phyloP scores from a whole-genome alignment of 2,797 vertebrate species.

The Novumbra hubbsi region DNA sequence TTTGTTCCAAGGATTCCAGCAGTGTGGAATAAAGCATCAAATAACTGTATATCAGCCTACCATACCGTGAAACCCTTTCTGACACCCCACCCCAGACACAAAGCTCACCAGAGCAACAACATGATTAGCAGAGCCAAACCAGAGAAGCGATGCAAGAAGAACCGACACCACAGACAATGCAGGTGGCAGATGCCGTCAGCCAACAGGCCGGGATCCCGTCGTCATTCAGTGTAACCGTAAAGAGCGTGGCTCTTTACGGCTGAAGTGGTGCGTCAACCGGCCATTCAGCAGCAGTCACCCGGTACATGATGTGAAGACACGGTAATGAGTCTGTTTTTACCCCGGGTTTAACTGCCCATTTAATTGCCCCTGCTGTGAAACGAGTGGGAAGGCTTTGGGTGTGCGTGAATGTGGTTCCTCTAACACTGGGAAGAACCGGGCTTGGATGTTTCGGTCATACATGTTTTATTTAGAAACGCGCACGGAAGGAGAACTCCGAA shows the following conservation, averaged over 20 bases:
- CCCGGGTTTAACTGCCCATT: background rate
- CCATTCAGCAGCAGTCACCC: background rate
- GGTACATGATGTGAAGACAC: conserved; percentile 1
- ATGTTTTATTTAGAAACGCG: background rate
- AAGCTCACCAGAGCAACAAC: background rate
- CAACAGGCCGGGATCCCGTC: background rate
- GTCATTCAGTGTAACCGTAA: background rate
- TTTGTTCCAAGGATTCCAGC: background rate
- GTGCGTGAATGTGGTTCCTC: background rate
- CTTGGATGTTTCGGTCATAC: background rate
- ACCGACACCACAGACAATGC: background rate
- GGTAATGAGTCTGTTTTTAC: conserved; percentile 5
- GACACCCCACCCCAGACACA: background rate
- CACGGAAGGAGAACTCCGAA: too few species aligned
- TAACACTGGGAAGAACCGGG: background rate
- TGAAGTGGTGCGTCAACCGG: background rate
- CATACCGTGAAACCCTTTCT: background rate
- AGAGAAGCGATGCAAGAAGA: background rate
- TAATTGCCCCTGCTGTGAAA: background rate
- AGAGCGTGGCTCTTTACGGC: background rate
- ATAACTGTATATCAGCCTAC: background rate
- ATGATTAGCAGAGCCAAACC: background rate
- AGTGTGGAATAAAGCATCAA: background rate
- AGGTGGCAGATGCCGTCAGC: background rate
- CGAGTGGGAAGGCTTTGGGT: background rate